Percentiles rank a stretch among this genome's conserved stretches.
phyloP scores from a whole-genome alignment of 2,888 invertebrate species.

The Drosophila heteroneura region DNA sequence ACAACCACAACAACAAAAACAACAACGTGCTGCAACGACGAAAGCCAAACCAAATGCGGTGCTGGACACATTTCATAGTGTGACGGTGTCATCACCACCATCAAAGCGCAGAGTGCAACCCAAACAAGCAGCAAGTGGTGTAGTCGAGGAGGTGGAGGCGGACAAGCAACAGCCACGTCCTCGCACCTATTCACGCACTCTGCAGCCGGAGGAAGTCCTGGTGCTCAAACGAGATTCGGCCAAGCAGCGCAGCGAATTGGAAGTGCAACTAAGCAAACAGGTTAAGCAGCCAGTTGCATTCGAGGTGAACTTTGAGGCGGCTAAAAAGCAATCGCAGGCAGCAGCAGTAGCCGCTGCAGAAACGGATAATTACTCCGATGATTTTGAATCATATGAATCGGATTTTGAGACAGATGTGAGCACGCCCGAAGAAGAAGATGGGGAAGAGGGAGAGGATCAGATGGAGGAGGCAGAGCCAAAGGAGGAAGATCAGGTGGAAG shows the following conservation, averaged over 20 bases:
- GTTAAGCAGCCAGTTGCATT: conserved; percentile 82
- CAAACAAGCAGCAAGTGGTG: conserved; percentile 37
- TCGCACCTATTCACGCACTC: conserved; percentile 72
- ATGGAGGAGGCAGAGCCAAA: conserved; percentile 21
- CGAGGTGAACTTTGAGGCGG: conserved; percentile 80
- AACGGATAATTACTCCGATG: conserved; percentile 86
- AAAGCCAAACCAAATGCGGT: conserved; percentile 82
- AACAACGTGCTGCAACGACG: conserved; percentile 38
- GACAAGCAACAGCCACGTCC: conserved; percentile 34
- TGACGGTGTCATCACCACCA: conserved; percentile 84
- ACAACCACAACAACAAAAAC: conserved; percentile 37
- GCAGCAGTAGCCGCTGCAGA: conserved; percentile 45
- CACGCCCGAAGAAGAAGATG: conserved; percentile 53
- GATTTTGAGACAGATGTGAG: conserved; percentile 86
- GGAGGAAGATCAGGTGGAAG: conserved; percentile 20
- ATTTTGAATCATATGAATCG: conserved; percentile 87
- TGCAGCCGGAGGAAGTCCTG: conserved; percentile 80
- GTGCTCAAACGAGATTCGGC: conserved; percentile 73
- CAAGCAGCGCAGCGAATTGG: conserved; percentile 64
- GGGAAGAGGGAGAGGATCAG: conserved; percentile 30
- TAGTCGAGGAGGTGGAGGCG: not conserved
- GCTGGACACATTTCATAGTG: conserved; percentile 84
- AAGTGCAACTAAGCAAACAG: conserved; percentile 30
- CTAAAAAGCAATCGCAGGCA: conserved; percentile 19
- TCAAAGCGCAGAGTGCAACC: conserved; percentile 69